Evolutionary conservation across 2,113 vertebrate species (phyloP).

Genomic region (Uropsilus gracilis): DNA sequence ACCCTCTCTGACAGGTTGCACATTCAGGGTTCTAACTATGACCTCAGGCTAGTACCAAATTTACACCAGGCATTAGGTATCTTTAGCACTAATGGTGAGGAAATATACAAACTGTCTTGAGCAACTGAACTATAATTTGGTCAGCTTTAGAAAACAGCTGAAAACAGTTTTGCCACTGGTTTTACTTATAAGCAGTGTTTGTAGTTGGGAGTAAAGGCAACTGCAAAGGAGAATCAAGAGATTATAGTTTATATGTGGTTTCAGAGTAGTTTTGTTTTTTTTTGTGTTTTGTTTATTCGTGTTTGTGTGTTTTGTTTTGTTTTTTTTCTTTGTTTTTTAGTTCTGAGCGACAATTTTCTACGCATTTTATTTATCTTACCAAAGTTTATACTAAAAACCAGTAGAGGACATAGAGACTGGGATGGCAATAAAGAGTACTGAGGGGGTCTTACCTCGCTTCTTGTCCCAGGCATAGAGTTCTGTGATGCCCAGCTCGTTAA

Average conservation of each 20-base stretch:
- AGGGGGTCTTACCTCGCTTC: slow-evolving; percentile 89
- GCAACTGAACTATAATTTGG: too few relatives aligned
- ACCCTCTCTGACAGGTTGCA: too few relatives aligned
- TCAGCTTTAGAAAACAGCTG: not conserved
- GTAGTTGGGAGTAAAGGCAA: not conserved
- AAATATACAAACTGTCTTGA: fast-evolving
- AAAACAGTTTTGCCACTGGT: too few relatives aligned
- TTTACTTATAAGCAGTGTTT: fast-evolving
- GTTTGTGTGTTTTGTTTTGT: too few relatives aligned
- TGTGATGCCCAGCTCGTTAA: slow-evolving; percentile 92
- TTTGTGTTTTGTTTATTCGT: too few relatives aligned
- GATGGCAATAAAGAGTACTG: not conserved
- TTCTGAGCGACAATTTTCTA: not conserved
- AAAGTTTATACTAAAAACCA: not conserved
- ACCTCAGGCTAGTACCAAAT: not conserved
- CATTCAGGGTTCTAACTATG: too few relatives aligned
- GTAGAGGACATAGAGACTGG: fast-evolving
- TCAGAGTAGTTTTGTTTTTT: not conserved
- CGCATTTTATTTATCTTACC: not conserved
- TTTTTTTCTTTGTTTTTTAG: too few relatives aligned
- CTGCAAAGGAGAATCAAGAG: not conserved
- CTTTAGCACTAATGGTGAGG: fast-evolving
- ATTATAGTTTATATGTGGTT: fast-evolving
- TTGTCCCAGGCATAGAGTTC: slow-evolving; percentile 95
- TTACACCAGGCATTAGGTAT: fast-evolving